These are phyloP conservation scores for Stomorhina lunata DNA, from an alignment of 2,888 invertebrate genomes.

Conservation along the genomic window DNA sequence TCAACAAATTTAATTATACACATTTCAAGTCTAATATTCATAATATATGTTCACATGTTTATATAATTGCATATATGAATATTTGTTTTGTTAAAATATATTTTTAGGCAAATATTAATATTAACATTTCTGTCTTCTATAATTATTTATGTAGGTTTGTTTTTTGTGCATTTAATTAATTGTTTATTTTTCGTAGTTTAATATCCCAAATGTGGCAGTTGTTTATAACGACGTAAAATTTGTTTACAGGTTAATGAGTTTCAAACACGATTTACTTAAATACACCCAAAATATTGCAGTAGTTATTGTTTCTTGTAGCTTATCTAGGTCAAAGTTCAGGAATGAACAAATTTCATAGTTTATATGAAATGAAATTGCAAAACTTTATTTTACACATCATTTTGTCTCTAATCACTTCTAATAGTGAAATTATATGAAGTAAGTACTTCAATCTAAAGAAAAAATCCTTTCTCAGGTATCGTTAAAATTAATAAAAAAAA, in stretches of 20 bases:
- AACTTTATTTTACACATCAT: no score
- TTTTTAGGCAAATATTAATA: background rate
- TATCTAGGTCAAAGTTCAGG: no score
- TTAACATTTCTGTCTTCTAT: background rate
- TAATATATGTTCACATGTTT: background rate
- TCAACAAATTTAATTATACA: background rate
- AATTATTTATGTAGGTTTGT: background rate
- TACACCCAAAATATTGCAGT: no score
- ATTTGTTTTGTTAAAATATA: no score
- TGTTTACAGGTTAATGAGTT: background rate
- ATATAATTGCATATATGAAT: background rate
- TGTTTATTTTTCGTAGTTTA: background rate
- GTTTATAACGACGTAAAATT: background rate
- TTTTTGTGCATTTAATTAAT: background rate
- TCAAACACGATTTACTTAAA: background rate
- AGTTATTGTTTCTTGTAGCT: no score
- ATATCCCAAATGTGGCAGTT: background rate
- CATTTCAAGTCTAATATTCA: background rate
- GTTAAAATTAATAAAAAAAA: no score
- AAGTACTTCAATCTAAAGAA: no score
- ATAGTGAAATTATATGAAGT: no score
- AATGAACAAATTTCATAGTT: no score
- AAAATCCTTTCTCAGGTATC: no score
- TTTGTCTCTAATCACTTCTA: no score
- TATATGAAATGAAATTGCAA: no score